A percentile compares a stretch with the other conserved stretches of the same genome.
phyloP scores from a whole-genome alignment of 2,888 invertebrate genomes.

The Chaitophorus viminalis region DNA sequence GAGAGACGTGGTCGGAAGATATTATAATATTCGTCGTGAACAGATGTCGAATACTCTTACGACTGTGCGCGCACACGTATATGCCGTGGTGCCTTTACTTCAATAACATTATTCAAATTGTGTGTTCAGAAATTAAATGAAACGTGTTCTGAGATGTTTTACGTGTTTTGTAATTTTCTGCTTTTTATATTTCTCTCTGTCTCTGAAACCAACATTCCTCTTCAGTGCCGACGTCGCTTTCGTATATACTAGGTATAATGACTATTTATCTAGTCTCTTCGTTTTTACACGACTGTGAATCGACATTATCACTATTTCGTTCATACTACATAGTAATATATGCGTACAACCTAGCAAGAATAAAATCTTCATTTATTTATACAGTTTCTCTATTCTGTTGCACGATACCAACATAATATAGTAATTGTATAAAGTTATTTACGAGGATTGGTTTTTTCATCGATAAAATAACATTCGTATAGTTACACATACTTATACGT shows the following conservation, averaged over 20 bases:
- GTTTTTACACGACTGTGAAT: background rate
- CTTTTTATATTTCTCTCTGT: background rate
- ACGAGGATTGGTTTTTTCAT: background rate
- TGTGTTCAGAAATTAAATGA: background rate
- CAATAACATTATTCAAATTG: constrained; percentile 18
- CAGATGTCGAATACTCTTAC: constrained; percentile 29
- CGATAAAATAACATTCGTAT: too few relatives aligned
- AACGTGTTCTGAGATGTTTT: background rate
- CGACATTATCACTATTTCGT: background rate
- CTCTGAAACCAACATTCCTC: background rate
- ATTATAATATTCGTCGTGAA: background rate
- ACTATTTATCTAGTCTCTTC: background rate
- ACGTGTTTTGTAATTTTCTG: constrained; percentile 8
- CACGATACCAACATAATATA: background rate
- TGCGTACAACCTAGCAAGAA: too few relatives aligned
- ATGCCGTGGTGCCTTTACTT: background rate
- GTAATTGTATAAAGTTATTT: background rate
- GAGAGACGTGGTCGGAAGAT: background rate
- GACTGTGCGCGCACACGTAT: background rate
- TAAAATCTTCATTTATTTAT: too few relatives aligned
- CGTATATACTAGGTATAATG: background rate
- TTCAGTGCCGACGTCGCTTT: background rate
- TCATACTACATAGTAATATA: too few relatives aligned
- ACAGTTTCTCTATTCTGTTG: background rate
- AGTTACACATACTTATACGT: too few relatives aligned